These are phyloP conservation scores for Saguinus midas DNA, from an alignment of 2,113 vertebrate genomes.

Conservation along the genomic window DNA sequence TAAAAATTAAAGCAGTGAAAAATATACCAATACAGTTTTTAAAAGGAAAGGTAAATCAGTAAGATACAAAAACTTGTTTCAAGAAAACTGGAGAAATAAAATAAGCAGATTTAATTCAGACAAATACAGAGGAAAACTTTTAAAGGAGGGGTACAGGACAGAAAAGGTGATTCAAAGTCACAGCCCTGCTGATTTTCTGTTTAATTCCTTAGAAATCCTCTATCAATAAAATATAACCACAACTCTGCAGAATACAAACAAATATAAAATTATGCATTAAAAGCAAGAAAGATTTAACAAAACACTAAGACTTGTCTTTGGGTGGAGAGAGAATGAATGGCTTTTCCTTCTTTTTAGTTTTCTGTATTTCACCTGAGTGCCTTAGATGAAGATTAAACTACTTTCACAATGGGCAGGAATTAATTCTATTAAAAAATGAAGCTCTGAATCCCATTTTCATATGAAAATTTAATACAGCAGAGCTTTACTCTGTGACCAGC, in stretches of 20 bases:
- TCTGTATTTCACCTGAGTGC: background rate
- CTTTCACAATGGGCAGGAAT: background rate
- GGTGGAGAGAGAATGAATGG: background rate
- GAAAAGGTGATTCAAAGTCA: background rate
- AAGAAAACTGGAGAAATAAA: background rate
- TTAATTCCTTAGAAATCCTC: constrained; percentile 52
- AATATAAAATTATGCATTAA: background rate
- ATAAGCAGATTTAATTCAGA: background rate
- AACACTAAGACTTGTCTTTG: background rate
- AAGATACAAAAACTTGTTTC: background rate
- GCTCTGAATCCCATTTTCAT: background rate
- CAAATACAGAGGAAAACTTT: background rate
- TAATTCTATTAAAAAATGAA: background rate
- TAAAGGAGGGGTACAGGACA: background rate
- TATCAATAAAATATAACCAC: background rate
- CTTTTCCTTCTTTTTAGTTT: constrained; percentile 1
- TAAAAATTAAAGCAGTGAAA: background rate
- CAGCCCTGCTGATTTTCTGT: background rate
- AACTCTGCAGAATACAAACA: constrained; percentile 1
- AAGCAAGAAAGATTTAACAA: background rate
- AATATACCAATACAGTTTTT: background rate
- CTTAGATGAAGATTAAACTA: background rate
- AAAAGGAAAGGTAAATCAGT: background rate
- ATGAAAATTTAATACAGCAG: background rate
- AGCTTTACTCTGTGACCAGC: background rate